Evolutionary conservation across 2,888 invertebrate species (phyloP).

Genomic region (Drymonia ruficornis): DNA sequence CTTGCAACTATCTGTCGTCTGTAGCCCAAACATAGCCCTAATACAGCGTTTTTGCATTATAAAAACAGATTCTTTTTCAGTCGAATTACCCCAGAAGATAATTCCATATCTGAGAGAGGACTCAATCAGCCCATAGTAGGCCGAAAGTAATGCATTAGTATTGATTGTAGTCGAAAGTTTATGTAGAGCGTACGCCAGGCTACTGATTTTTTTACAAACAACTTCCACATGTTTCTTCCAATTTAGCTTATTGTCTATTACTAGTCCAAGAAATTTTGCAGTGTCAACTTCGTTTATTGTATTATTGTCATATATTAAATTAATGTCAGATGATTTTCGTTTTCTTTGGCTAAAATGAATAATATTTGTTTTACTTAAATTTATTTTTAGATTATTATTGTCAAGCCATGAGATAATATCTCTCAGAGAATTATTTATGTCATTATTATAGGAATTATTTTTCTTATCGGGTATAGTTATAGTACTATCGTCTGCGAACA

Average conservation of each 20-base stretch:
- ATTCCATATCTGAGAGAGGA: background rate
- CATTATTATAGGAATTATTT: background rate
- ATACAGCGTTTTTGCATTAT: conserved; percentile 2
- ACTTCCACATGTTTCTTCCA: conserved; percentile 3
- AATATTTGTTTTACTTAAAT: no score
- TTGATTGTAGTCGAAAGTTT: background rate
- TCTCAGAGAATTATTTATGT: conserved; percentile 7
- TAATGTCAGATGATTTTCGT: no score
- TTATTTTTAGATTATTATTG: no score
- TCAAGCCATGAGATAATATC: no score
- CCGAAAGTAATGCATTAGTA: background rate
- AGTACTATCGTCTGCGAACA: conserved; percentile 10
- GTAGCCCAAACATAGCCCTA: conserved; percentile 4
- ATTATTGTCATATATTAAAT: background rate
- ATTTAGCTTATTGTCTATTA: conserved; percentile 4
- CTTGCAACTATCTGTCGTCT: conserved; percentile 4
- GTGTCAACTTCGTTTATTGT: background rate
- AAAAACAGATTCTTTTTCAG: background rate
- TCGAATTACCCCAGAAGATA: conserved; percentile 1
- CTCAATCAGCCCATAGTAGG: background rate
- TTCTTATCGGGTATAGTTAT: background rate
- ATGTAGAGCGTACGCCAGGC: background rate
- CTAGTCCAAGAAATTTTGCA: conserved; percentile 1
- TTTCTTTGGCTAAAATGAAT: no score
- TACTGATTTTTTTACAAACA: conserved; percentile 2